Evolutionary conservation across 2,113 vertebrate species (phyloP), one percentile per base, ranked within the genome.

Genomic region (Syrmaticus mikado): DNA sequence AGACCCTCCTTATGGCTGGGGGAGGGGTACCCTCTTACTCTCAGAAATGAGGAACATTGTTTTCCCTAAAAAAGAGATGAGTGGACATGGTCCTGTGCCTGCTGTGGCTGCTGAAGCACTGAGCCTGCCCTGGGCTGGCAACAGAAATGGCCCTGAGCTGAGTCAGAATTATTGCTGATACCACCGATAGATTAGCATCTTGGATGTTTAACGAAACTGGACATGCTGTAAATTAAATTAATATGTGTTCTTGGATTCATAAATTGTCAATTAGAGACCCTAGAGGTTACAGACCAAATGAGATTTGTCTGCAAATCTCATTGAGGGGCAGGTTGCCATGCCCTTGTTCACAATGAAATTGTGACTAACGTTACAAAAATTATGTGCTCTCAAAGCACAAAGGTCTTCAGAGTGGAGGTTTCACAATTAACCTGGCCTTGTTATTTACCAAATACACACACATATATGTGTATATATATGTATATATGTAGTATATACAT

Each of bases 141-240:
- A n/a, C 45, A 93, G 61, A 84, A 93, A 41, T 8, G 4, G 38
- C 38, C 41, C 38, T 67, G 50, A 83, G 71, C 3, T 5, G 77
- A 50, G 14, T 32, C 28, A 91, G 72, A 82, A 85, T 88, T 84
- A 85, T 30, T 79, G 53, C 30, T 85, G 58, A 80, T 73, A 58
- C 65, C 40, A 91, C 60, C 89, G 34, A 83, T 70, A 73, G 91
- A 83, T 91, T 53, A 74, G 8, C n/a, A 3, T 50, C 64, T 86
- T 89, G 79, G 62, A 82, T 70, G 21, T 38, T 80, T 55, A 91
- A 94, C 60, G 80, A 76, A 87, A 57, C 45, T 19, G 32, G 70
- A 85, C 38, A 65, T 7, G 9, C 28, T 80, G 34, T 74, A 87
- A 93, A 82, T 87, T 65, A 70, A 87, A 89, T 91, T 68, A 85